Evolutionary conservation across 2,888 invertebrate species (phyloP).

Genomic region (Tetrapedia diversipes): DNA sequence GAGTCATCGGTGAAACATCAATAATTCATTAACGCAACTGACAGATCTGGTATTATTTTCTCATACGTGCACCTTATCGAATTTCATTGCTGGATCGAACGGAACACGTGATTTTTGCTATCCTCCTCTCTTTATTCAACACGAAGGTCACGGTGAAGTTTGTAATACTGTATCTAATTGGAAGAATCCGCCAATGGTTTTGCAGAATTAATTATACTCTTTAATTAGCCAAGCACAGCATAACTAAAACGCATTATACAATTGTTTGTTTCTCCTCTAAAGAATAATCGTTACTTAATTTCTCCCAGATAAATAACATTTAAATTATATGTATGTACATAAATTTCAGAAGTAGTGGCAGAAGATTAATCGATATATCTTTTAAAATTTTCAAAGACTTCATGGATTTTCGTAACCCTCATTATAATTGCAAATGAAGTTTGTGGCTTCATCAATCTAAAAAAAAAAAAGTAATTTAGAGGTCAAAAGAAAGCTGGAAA

Average conservation of each 20-base stretch:
- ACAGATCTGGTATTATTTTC: constrained; percentile 4
- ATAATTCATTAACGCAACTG: constrained; percentile 19
- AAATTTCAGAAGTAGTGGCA: neutral
- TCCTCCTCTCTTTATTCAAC: neutral
- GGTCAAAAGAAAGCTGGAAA: too few relatives aligned
- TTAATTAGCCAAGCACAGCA: constrained; percentile 2
- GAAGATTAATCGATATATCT: neutral
- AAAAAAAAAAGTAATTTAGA: neutral
- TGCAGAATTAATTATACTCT: neutral
- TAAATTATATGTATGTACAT: neutral
- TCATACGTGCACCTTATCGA: neutral
- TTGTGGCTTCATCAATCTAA: neutral
- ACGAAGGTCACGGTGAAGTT: constrained; percentile 35
- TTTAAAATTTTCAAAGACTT: too few relatives aligned
- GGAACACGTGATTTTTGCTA: constrained; percentile 1
- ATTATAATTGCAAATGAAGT: neutral
- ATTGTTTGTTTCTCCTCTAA: neutral
- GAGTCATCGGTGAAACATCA: constrained; percentile 1
- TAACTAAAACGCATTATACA: neutral
- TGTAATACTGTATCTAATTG: neutral
- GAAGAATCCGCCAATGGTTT: constrained; percentile 13
- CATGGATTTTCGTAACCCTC: neutral
- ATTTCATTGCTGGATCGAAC: constrained; percentile 16
- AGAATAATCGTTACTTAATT: neutral
- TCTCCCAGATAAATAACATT: neutral